phyloP scores from a whole-genome alignment of 2,888 invertebrate genomes.

The Timandra comae region DNA sequence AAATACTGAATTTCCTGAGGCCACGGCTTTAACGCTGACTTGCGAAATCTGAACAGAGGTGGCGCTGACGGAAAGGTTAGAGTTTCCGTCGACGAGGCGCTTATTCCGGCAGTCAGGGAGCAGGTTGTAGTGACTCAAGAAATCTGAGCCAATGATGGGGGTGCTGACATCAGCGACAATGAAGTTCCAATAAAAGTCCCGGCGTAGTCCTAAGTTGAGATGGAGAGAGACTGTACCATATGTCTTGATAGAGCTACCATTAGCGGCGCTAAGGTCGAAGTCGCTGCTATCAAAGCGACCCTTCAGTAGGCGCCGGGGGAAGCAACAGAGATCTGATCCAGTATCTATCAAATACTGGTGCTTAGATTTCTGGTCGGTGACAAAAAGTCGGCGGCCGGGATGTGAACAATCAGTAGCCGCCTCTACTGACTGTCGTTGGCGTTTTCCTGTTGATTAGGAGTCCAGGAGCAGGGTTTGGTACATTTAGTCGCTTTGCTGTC shows the following conservation, averaged over 20 bases:
- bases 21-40: background rate
- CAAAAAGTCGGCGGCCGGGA: slow-evolving; percentile 12
- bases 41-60: slow-evolving; percentile 3
- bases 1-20: background rate
- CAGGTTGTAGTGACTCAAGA: slow-evolving; percentile 7
- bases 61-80: slow-evolving; percentile 11
- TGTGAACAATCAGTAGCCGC: slow-evolving; percentile 12
- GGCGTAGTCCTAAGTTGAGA: slow-evolving; percentile 15
- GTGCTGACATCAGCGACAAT: slow-evolving; percentile 18
- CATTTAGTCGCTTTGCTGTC: slow-evolving; percentile 4
- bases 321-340: slow-evolving; percentile 15
- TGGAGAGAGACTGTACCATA: slow-evolving; percentile 9
- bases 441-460: slow-evolving; percentile 3
- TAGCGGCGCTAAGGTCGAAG: slow-evolving; percentile 13
- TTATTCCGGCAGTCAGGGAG: slow-evolving; percentile 8
- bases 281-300: slow-evolving; percentile 3
- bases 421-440: slow-evolving; percentile 7
- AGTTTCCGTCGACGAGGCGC: slow-evolving; percentile 9
- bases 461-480: slow-evolving; percentile 17
- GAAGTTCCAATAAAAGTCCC: slow-evolving; percentile 18
- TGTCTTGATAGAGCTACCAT: slow-evolving; percentile 14
- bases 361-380: slow-evolving; percentile 6
- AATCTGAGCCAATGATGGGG: slow-evolving; percentile 11
- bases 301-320: background rate
- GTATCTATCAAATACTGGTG: slow-evolving; percentile 10